Percentiles rank a stretch among this genome's conserved stretches.
Evolutionary conservation across 2,888 invertebrate genomes (phyloP).

Genomic region (Xestoiulus laeticollis): DNA sequence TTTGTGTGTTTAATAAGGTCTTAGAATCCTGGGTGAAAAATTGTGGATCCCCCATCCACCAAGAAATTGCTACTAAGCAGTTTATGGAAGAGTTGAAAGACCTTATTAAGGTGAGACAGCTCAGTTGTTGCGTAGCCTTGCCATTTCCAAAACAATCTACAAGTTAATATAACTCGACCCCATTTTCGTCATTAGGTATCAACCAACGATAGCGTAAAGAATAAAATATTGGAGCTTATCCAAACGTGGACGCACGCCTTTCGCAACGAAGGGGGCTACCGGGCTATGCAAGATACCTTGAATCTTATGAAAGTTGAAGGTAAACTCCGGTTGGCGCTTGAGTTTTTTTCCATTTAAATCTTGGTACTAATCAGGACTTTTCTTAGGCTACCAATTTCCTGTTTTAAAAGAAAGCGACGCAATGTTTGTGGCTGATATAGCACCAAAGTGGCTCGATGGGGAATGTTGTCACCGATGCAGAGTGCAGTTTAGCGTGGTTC

Average conservation of each 20-base stretch:
- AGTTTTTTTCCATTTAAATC: background rate
- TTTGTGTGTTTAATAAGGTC: constrained; percentile 66
- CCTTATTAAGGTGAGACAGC: constrained; percentile 73
- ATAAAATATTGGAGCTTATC: constrained; percentile 90
- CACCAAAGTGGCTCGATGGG: constrained; percentile 98
- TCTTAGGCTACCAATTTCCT: constrained; percentile 82
- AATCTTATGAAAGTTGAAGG: constrained; percentile 93
- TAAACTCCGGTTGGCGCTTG: constrained; percentile 56
- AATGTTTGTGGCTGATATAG: constrained; percentile 97
- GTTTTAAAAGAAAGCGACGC: constrained; percentile 94
- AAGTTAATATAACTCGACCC: background rate
- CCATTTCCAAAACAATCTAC: background rate
- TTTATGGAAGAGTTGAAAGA: constrained; percentile 95
- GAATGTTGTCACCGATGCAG: constrained; percentile 94
- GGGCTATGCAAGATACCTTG: constrained; percentile 91
- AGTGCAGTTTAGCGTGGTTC: constrained; percentile 81
- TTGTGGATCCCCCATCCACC: constrained; percentile 89
- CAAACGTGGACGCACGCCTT: constrained; percentile 99
- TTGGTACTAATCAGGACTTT: background rate
- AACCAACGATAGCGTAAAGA: constrained; percentile 71
- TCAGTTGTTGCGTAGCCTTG: background rate
- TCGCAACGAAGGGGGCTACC: constrained; percentile 86
- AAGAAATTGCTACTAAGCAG: constrained; percentile 85
- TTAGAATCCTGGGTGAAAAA: constrained; percentile 98
- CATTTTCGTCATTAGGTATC: constrained; percentile 61